Base-by-base conservation (phyloP, 2,113 vertebrate species). In the Rutilus rutilus region DNA sequence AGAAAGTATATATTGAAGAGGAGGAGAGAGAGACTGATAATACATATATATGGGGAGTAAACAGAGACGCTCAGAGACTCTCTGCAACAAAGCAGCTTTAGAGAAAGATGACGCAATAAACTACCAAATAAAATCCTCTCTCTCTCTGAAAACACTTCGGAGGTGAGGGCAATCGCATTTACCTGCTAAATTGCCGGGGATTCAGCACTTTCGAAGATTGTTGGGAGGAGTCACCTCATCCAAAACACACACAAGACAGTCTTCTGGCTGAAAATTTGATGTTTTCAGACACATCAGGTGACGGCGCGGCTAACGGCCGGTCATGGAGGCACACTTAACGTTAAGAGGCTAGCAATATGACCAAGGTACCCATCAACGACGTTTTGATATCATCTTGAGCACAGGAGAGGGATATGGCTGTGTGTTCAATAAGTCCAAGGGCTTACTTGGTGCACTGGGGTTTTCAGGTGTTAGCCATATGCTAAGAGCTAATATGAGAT, bases 41-140 rank as follows among this genome's bases (percentile, higher is more conserved):
- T 93, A 90, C 90, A 93, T 92, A 93, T 93, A 94, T 93, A 92
- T 93, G 88, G 89, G 86, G 90, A 92, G 91, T 90, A 93, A 94
- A 94, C 93, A 94, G 92, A 94, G 93, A 93, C 90, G 89, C 93
- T 93, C 91, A 91, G 89, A 91, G 89, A 90, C 91, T 82, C 45
- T 65, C 42, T 33, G 79, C 60, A 67, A 67, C 93, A 92, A 92
- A 91, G 67, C 82, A 89, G 92, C 91, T 93, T 91, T 90, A 91
- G 89, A 82, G 91, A 90, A 88, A 92, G 91, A 88, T 90, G 82
- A 89, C 82, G 87, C 93, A 94, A 94, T 94, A 93, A 93, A 91
- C 90, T 83, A 92, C 27, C 91, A 93, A 94, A 94, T 93, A 92
- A 93, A 95, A 94, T 59, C 45, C 36, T 36, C 86, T 91, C 87